Evolutionary conservation across 1,140 invertebrate species (phyloP).

Genomic region (Lutraria rhynchaena): DNA sequence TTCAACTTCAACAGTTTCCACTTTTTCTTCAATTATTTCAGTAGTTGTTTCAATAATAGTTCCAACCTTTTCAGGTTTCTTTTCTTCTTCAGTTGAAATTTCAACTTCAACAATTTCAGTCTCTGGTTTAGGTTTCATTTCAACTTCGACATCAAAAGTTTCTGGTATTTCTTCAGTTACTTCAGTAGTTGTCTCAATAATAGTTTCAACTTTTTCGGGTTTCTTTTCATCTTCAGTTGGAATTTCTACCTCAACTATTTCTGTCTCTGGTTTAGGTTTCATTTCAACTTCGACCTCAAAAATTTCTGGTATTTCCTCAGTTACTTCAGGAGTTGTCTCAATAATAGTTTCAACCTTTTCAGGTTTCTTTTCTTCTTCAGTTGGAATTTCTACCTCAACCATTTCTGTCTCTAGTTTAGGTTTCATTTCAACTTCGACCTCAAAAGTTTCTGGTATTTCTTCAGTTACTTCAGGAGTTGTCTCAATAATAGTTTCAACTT

Average conservation of each 20-base stretch:
- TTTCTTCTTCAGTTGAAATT: too few species aligned
- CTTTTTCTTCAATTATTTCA: too few species aligned
- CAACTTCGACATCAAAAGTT: not conserved
- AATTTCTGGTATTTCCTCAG: not conserved
- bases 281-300: slow-evolving; percentile 11
- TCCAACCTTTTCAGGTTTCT: too few species aligned
- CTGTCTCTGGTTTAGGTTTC: not conserved
- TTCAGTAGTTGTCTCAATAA: not conserved
- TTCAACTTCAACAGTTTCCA: too few species aligned
- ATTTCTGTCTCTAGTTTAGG: slow-evolving; percentile 9
- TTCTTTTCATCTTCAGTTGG: slow-evolving; percentile 20
- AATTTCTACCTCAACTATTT: too few species aligned
- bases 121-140: not conserved
- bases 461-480: slow-evolving; percentile 24
- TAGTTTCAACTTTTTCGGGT: not conserved
- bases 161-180: slow-evolving; percentile 15
- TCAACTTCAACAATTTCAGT: not conserved
- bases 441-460: slow-evolving; percentile 30
- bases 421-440: slow-evolving; percentile 27
- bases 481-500: not conserved
- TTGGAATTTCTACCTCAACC: slow-evolving; percentile 38
- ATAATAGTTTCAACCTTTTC: too few species aligned
- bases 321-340: not conserved
- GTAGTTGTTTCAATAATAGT: too few species aligned
- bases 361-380: slow-evolving; percentile 11